Evolutionary conservation across 2,113 vertebrate species (phyloP), one percentile per base, ranked within the genome.

Genomic region (Tautogolabrus adspersus): DNA sequence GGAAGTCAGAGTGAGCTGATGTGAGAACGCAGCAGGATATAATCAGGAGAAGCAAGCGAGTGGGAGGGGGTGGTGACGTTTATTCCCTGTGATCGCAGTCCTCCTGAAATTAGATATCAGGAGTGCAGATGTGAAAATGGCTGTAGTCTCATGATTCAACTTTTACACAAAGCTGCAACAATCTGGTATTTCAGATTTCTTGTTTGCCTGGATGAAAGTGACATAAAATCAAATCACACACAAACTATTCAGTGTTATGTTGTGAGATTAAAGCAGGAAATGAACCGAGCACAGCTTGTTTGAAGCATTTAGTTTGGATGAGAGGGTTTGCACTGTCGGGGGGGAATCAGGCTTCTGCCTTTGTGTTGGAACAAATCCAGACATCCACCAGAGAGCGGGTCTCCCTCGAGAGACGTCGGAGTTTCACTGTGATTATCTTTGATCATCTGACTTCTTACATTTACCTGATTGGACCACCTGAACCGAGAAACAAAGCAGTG

Each of bases 261-360:
- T 63, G 54, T 54, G 37, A 79, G 78, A 82, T 77, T 56, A 79
- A 67, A 77, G 57, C 60, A 60, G 44, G 22, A 1, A 34, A 55
- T 55, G 71, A 66, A 51, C 34, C 16, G 30, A 76, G 15, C 10
- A 8, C 15, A 37, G 5, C 52, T 30, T 42, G 1, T 80, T 52
- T 42, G 60, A 40, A 59, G 58, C 23, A 74, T 42, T 60, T 37
- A 19, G 47, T 72, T 78, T 64, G 67, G 61, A 77, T 51, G 40
- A 83, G 37, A 40, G 26, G 26, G 7, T 21, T 66, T 0, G 4
- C 38, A 7, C 73, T 66, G 66, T 54, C 10, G 60, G 56, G 56
- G 38, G 38, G 6, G 26, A 65, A 83, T 73, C 37, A 46, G 18
- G 44, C 34, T 73, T 60, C 9, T 38, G 26, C 3, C 56, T 69